Evolutionary conservation across 2,888 invertebrate genomes (phyloP), one percentile per base, ranked within the genome.

Genomic region (Microplitis manilae): DNA sequence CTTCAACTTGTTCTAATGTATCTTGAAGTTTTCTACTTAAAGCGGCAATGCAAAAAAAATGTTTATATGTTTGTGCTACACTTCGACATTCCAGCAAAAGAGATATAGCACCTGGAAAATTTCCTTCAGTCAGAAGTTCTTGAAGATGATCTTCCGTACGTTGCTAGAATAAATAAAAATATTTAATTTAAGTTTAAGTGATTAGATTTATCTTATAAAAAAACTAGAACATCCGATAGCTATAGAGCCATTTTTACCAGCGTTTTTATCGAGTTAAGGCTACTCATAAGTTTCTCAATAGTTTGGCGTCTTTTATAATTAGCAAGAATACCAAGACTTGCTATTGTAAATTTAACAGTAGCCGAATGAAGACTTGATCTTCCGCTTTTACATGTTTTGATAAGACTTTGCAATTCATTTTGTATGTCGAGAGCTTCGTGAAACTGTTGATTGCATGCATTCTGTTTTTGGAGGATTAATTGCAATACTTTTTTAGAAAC

Each of bases 401-500:
- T 86, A 0, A 95, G 94, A 68, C 93, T 92, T 69, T 93, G 91
- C 2, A 97, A 90, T 82, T 95, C 92, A 77, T 93, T 92, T 81
- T 95, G 93, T 15, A 96, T 92, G 82, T 93, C 93, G 73, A 94
- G 91, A 41, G 97, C 94, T 80, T 94, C 93, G 76, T 94, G 92
- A 85, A 98, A 95, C 87, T 98, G 97, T 17, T 94, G 92, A 83
- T 96, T 95, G 88, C 97, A 98, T 0, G 95, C 93, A 82, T 94
- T 94, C 77, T 98, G 95, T 83, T 98, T 97, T 87, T 98, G 96
- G 5, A 98, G 92, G 84, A 99, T 98, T 59, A 98, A 92, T 84
- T 97, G 96, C 0, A 98, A 92, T 0, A 98, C 97, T 90, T 97
- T 96, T 84, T 97, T 97, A 0, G 98, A 98, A 5, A 98, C 96